Evolutionary conservation across 2,113 vertebrate species (phyloP).

Genomic region (Semnornis frantzii): DNA sequence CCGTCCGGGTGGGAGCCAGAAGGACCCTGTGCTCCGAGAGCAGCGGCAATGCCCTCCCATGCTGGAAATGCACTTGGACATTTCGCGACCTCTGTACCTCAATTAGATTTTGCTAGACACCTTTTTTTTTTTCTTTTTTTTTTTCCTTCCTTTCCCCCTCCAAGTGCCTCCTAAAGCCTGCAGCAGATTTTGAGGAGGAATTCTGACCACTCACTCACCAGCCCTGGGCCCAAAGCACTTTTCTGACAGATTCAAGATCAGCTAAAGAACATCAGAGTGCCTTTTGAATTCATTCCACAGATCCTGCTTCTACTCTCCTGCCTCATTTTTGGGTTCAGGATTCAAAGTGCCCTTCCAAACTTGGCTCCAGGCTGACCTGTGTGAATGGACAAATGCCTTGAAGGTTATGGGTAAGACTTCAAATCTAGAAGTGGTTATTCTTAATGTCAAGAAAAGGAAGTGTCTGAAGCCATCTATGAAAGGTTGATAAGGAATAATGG

Average conservation of each 20-base stretch:
- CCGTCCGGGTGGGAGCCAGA: not conserved
- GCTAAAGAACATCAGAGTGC: not conserved
- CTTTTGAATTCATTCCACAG: not conserved
- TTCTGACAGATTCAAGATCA: not conserved
- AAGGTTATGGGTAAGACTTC: not conserved
- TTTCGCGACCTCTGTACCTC: not conserved
- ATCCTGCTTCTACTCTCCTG: not conserved
- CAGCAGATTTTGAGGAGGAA: not conserved
- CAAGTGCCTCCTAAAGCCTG: not conserved
- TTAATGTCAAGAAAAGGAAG: not conserved
- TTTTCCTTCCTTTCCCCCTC: not conserved
- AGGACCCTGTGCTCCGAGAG: not conserved
- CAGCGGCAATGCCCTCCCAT: not conserved
- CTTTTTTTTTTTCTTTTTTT: too few species aligned
- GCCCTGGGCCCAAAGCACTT: not conserved
- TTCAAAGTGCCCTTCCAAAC: not conserved
- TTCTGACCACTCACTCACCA: rapidly evolving
- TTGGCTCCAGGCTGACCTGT: not conserved
- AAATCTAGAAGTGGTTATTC: not conserved
- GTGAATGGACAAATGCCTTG: not conserved
- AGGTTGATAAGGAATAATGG: not conserved
- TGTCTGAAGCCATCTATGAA: not conserved
- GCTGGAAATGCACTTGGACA: not conserved
- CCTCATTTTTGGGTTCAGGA: not conserved
- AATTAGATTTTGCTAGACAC: not conserved